Base-by-base conservation (phyloP, 2,888 invertebrate species). In the Hydrotaea cyrtoneurina region DNA sequence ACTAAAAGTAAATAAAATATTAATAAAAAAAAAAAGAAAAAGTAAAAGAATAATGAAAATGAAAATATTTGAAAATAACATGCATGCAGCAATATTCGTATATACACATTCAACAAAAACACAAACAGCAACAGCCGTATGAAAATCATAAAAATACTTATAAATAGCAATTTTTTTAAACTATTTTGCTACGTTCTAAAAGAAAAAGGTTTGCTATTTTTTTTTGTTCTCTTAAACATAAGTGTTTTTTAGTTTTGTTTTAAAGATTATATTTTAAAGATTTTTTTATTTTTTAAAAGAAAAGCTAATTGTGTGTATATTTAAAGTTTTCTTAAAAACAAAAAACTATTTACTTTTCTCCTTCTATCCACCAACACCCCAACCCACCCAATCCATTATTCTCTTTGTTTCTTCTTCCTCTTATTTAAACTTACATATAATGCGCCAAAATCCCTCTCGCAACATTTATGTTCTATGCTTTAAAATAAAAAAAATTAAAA, bases 181-280 rank as follows among this genome's bases (percentile, higher is more conserved):
- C 39, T 74, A 57, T 36, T 69, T 64, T 66, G 43, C 39, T 66
- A 66, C n/a, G 36, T 66, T 64, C 23, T 62, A 62, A 21, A 74
- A 69, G 64, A 43, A 62, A 21, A 74, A 69, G 64, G 55, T 79
- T 79, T 73, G 81, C 79, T 79, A 82, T 86, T 81, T 86, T 53
- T 10, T 78, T 66, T 8, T 80, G 43, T 50, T 59, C 26, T 74
- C 21, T 80, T 53, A 66, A 62, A 21, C 36, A 26, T 78, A 36
- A 73, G 75, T 55, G 39, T 78, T 15, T 64, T 50, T 76, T 55
- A 79, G 53, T 50, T 73, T 78, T 57, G 59, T 62, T 84, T 72
- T 78, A 55, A 5, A 0, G 50, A 50, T 69, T 19, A 19, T 21
- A 43, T 64, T 36, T 64, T 17, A 36, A 64, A 64, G 0, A 36